phyloP scores from a whole-genome alignment of 2,888 invertebrate genomes.

The Stenolophus ochropezus region DNA sequence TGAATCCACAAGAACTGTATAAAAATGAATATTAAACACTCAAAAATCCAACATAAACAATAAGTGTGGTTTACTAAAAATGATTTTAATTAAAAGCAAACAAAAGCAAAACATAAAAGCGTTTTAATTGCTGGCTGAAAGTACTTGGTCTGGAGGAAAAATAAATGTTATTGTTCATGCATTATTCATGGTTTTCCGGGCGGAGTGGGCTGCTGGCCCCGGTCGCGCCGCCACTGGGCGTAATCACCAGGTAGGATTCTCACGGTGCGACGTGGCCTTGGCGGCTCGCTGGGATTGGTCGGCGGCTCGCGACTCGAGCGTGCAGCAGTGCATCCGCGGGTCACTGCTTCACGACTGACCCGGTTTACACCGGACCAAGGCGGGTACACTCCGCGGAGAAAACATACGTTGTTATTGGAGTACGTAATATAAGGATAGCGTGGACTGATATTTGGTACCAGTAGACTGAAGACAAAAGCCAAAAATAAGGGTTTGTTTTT shows the following conservation, averaged over 20 bases:
- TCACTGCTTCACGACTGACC: conserved; percentile 33
- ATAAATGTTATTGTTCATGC: conserved; percentile 53
- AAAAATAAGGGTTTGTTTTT: no score
- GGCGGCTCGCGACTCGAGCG: conserved; percentile 56
- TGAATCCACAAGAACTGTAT: not conserved
- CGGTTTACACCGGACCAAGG: conserved; percentile 34
- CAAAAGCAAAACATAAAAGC: conserved; percentile 38
- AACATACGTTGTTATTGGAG: no score
- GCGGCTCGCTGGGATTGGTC: conserved; percentile 44
- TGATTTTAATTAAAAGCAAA: conserved; percentile 43
- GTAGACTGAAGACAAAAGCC: no score
- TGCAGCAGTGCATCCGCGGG: conserved; percentile 10
- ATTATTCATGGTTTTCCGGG: conserved; percentile 48
- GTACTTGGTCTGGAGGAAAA: conserved; percentile 37
- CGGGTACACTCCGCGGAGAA: conserved; percentile 1
- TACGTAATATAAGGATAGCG: no score
- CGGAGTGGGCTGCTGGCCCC: conserved; percentile 22
- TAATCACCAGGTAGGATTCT: conserved; percentile 55
- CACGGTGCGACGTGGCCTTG: conserved; percentile 54
- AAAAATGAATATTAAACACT: conserved; percentile 28
- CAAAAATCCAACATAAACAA: conserved; percentile 25
- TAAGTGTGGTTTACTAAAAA: conserved; percentile 28
- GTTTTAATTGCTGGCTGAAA: conserved; percentile 39
- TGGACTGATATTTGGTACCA: no score
- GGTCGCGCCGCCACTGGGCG: conserved; percentile 38